A percentile compares a stretch with the other conserved stretches of the same genome.
Evolutionary conservation across 2,113 vertebrate species (phyloP).

Genomic region (Calidris pygmaea): DNA sequence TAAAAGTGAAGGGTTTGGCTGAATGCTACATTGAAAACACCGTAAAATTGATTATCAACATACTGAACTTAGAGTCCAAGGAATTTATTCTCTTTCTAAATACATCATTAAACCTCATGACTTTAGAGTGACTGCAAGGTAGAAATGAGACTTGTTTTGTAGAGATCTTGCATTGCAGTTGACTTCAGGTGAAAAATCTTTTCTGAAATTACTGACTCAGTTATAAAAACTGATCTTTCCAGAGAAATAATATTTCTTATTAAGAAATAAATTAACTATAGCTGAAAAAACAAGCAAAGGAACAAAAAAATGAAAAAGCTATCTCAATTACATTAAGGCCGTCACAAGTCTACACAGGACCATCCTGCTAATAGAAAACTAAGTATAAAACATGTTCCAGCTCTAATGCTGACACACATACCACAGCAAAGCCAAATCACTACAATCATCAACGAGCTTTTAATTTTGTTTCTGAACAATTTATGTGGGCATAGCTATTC

Average conservation of each 20-base stretch:
- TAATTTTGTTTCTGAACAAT: not conserved
- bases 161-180: constrained; percentile 18
- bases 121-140: constrained; percentile 23
- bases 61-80: not conserved
- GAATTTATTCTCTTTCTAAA: constrained; percentile 28
- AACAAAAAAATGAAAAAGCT: not conserved
- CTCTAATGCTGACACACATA: not conserved
- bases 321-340: not conserved
- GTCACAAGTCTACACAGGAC: not conserved
- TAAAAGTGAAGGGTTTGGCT: not conserved
- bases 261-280: not conserved
- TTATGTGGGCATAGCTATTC: not conserved
- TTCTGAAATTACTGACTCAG: not conserved
- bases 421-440: not conserved
- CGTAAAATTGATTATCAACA: constrained; percentile 4
- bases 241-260: not conserved
- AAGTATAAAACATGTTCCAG: not conserved
- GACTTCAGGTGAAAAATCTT: not conserved
- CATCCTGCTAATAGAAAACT: not conserved
- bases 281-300: not conserved
- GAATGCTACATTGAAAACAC: not conserved
- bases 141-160: constrained; percentile 29
- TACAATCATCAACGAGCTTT: not conserved
- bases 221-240: not conserved
- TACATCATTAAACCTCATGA: constrained; percentile 44